Conservation (phyloP, 2,113 vertebrate genomes). For the Oreocharis arfaki region DNA sequence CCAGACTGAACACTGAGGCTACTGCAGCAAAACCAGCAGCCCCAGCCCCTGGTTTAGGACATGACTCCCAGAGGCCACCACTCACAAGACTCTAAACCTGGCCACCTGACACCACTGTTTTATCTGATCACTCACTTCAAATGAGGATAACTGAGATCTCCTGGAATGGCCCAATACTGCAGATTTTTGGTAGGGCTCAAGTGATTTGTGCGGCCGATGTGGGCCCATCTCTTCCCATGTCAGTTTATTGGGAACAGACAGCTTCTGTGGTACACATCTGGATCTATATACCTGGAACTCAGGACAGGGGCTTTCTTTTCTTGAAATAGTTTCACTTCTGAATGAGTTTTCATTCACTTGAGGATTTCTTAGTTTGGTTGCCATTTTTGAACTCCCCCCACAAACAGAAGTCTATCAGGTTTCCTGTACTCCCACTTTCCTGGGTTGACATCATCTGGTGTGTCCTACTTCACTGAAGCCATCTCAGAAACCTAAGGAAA, state of each 20-base stretch:
- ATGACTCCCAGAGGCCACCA: background rate
- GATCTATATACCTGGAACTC: background rate
- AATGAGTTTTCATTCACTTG: background rate
- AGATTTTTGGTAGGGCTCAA: background rate
- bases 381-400: background rate
- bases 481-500: background rate
- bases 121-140: background rate
- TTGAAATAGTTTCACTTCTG: background rate
- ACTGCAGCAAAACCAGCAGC: background rate
- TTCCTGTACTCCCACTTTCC: background rate
- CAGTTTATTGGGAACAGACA: background rate
- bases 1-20: background rate
- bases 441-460: background rate
- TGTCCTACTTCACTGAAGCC: background rate
- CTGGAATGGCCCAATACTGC: background rate
- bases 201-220: background rate
- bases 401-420: background rate
- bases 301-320: background rate
- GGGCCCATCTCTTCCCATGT: background rate
- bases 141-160: background rate
- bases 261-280: background rate
- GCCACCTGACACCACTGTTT: background rate
- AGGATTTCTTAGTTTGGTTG: background rate
- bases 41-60: rapidly evolving
- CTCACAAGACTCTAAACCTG: background rate